These are phyloP conservation scores for Caenorhabditis brenneri DNA, from an alignment of 1,140 invertebrate genomes.

Conservation along the genomic window DNA sequence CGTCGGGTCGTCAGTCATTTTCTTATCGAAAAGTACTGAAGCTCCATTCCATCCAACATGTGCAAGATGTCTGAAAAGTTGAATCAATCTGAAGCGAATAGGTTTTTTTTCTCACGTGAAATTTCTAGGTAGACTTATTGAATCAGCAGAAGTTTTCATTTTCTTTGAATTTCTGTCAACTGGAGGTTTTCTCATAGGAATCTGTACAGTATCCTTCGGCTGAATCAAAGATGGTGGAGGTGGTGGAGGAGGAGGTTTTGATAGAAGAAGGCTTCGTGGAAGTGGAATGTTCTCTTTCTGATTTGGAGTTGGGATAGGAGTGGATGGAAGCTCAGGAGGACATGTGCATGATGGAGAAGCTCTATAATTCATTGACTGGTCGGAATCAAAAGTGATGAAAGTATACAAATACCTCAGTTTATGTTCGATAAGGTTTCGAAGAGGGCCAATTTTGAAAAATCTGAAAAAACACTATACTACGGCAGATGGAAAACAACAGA, in stretches of 20 bases:
- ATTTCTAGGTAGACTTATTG: slow-evolving; percentile 53
- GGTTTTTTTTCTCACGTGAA: slow-evolving; percentile 47
- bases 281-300: slow-evolving; percentile 1
- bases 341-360: not conserved
- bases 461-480: not conserved
- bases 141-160: slow-evolving; percentile 12
- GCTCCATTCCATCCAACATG: slow-evolving; percentile 57
- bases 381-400: not conserved
- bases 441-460: slow-evolving; percentile 33
- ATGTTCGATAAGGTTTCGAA: slow-evolving; percentile 43
- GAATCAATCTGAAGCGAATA: not conserved
- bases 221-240: slow-evolving; percentile 3
- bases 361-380: not conserved
- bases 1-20: slow-evolving; percentile 47
- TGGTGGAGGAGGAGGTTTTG: slow-evolving; percentile 16
- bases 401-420: slow-evolving; percentile 9
- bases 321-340: slow-evolving; percentile 45
- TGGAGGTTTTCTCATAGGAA: slow-evolving; percentile 47
- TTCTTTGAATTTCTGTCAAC: slow-evolving; percentile 44
- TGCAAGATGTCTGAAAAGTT: slow-evolving; percentile 52
- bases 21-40: slow-evolving; percentile 47
- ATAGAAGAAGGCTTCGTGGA: slow-evolving; percentile 1
- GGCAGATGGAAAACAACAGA: not conserved
- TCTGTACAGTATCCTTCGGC: slow-evolving; percentile 32
- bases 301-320: not conserved